Conservation (phyloP, 2,797 vertebrate species). For the Schizothorax lantsangensis region DNA sequence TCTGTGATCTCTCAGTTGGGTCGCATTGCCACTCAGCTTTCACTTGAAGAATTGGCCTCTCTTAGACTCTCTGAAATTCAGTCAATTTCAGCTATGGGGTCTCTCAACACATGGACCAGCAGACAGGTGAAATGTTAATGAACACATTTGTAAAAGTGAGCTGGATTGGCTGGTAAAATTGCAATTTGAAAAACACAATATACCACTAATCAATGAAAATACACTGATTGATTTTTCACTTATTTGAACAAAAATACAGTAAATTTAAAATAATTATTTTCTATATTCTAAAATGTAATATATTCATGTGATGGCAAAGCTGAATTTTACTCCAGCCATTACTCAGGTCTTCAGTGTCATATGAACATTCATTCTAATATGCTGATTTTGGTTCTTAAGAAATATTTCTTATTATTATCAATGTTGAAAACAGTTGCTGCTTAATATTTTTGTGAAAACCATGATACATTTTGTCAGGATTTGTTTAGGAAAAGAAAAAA, state of each 20-base stretch:
- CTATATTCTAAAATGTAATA: not conserved
- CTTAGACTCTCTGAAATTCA: slow-evolving; percentile 72
- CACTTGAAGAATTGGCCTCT: slow-evolving; percentile 71
- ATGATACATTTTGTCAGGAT: not conserved
- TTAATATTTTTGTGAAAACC: not conserved
- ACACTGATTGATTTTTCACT: not conserved
- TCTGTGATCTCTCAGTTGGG: slow-evolving; percentile 79
- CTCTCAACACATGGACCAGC: slow-evolving; percentile 70
- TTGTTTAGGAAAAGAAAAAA: not conserved
- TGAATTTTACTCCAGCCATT: not conserved
- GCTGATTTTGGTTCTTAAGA: not conserved
- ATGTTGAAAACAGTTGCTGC: not conserved
- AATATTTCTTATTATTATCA: not conserved
- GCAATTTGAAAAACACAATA: not conserved
- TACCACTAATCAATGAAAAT: not conserved
- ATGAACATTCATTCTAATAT: not conserved
- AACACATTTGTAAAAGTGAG: not conserved
- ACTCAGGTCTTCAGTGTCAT: not conserved
- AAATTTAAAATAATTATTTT: not conserved
- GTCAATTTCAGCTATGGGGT: slow-evolving; percentile 73
- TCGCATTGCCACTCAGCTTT: slow-evolving; percentile 68
- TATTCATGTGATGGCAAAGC: not conserved
- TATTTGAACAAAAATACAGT: not conserved
- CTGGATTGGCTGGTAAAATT: not conserved
- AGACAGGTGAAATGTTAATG: slow-evolving; percentile 72